Base-by-base conservation (phyloP, 2,888 invertebrate genomes). In the Pterostichus niger region DNA sequence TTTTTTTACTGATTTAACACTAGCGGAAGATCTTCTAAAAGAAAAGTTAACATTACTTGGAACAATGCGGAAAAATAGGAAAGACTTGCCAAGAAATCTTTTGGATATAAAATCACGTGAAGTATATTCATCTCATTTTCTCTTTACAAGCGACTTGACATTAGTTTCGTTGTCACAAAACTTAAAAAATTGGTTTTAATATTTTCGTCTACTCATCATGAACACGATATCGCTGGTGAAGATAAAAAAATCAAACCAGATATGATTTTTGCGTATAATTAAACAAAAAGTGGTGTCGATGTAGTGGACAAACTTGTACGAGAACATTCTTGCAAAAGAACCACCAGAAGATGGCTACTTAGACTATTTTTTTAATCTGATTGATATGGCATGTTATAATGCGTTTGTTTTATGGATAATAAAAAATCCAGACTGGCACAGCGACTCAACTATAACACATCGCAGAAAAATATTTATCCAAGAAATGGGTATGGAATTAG, bases 141-240 rank as follows among this genome's bases (percentile, higher is more conserved):
- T 71, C 13, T 71, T 71, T 46, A 40, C 71, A 11, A 35, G 24
- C 5, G 46, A 71, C 15, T 40, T 71, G 17, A 71, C 35, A 17
- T 71, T 71, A 24, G 71, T 71, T 15, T 71, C 40, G 9, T 40
- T 46, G 46, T 71, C n/a, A 71, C 71, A 7, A 71, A 71, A 46
- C 71, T 40, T 40, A 35, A 71, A 6, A 71, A 40, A 17, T 33
- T 15, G 7, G 71, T 71, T 7, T 9, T 71, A 11, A 40, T 71
- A 40, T 40, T 71, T 44, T 71, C 71, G 5, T 40, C 71, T 71
- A 71, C 24, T 13, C 71, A 71, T 71, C 71, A 71, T 13, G 71
- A 40, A 40, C 71, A 71, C n/a, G 6, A 35, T 9, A 71, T 71
- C 7, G 40, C 40, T 13, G 59, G 15, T 11, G 15, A 59, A 15